Conservation (phyloP, 2,113 vertebrate species). For the Taxidea taxus region DNA sequence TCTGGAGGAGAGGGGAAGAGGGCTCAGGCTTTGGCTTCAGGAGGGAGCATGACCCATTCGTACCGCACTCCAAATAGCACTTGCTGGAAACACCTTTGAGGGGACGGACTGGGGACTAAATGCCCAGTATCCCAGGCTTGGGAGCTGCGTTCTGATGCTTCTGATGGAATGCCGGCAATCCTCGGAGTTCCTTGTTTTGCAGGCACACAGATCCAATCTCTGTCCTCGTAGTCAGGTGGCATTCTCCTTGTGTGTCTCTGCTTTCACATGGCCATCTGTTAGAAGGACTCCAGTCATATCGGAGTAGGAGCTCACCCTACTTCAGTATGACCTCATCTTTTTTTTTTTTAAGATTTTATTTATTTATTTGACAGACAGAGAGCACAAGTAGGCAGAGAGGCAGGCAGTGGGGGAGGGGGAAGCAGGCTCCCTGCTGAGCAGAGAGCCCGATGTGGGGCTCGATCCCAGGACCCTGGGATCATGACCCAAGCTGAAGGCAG, state of each 20-base stretch:
- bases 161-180: not conserved
- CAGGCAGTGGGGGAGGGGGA: too few species aligned
- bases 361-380: too few species aligned
- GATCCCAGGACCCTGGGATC: too few species aligned
- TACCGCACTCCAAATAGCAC: not conserved
- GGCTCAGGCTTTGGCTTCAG: not conserved
- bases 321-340: not conserved
- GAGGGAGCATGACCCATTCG: not conserved
- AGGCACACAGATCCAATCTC: not conserved
- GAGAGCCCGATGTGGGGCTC: too few species aligned
- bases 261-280: not conserved
- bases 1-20: not conserved
- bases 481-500: too few species aligned
- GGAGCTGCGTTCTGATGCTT: not conserved
- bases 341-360: too few species aligned
- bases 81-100: rapidly evolving
- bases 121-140: not conserved
- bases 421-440: too few species aligned
- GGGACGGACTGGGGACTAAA: not conserved
- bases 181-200: not conserved
- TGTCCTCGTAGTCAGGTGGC: not conserved
- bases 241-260: not conserved
- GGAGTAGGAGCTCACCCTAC: not conserved
- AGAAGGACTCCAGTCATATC: not conserved
- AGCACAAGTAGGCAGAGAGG: too few species aligned